Base-by-base conservation (phyloP, 2,888 invertebrate genomes). In the Choristoneura rosaceana region DNA sequence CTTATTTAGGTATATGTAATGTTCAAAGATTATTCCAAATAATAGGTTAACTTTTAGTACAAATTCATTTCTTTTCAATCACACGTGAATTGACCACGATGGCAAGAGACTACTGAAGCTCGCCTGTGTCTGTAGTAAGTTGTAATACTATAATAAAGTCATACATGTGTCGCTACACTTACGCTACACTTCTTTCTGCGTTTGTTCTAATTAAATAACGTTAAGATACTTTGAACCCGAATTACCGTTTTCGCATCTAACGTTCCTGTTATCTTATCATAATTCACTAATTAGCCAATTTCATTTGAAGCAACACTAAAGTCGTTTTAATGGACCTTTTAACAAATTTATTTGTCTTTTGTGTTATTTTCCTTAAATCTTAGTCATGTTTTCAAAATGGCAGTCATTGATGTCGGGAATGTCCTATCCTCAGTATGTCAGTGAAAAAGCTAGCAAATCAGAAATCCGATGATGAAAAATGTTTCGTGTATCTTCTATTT, bases 401-500 rank as follows among this genome's bases (percentile, higher is more conserved):
- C 25, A 25, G 4, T 14, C 41, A 65, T 61, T n/a, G 5, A 25
- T 43, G 9, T 33, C 41, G n/a, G 55, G n/a, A 0, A 34, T 15
- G 15, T n/a, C 15, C 25, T 55, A 55, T 52, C 14, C 45, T 25
- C 33, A 65, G 50, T 58, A 71, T 71, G 71, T 71, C 67, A 62
- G 61, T 62, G 8, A 55, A 62, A 61, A 61, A 52, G 38, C 45
- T 61, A 58, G 55, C 25, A 34, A 25, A 12, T 5, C 50, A 50
- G n/a, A 50, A 50, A 50, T 12, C 52, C 43, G 8, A 38, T n/a
- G 62, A 71, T 69, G 78, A 83, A 43, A 81, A 80, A 71, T 82
- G 75, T 74, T 75, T 81, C 25, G 74, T 80, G 34, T 80, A 79
- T 43, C 41, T 82, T 38, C 65, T 82, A 4, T 76, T 77, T 25